A percentile compares a stretch with the other conserved stretches of the same genome.
Evolutionary conservation across 2,797 vertebrate species (phyloP).

Genomic region (Tragelaphus eurycerus): DNA sequence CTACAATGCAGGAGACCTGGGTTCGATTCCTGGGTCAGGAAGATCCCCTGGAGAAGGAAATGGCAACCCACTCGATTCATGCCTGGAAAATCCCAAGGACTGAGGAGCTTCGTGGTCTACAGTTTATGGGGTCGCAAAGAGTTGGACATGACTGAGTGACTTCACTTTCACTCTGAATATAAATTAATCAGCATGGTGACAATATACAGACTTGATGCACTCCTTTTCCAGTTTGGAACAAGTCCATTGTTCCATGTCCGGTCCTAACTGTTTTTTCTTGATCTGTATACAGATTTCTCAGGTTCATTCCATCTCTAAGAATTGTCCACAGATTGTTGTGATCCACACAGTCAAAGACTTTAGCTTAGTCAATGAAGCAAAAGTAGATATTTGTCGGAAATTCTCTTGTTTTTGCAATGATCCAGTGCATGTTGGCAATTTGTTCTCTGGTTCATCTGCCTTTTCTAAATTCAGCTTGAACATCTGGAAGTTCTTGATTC

Average conservation of each 20-base stretch:
- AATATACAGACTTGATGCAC: neutral
- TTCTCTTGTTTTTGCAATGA: neutral
- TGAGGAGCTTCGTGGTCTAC: too few species aligned
- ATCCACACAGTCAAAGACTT: neutral
- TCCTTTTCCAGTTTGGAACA: neutral
- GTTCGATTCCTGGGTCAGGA: too few species aligned
- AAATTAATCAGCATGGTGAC: neutral
- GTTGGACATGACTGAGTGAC: too few species aligned
- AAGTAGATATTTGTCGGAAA: neutral
- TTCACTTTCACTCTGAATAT: neutral
- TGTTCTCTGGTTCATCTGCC: neutral
- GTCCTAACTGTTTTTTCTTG: neutral
- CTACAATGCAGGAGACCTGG: too few species aligned
- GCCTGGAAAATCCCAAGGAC: too few species aligned
- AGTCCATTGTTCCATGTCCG: neutral
- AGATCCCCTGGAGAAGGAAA: too few species aligned
- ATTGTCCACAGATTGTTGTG: neutral
- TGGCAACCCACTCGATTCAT: too few species aligned
- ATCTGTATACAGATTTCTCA: neutral
- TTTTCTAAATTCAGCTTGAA: neutral
- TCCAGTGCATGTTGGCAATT: neutral
- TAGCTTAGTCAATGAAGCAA: neutral
- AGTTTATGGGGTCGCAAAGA: too few species aligned
- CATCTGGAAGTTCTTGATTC: neutral
- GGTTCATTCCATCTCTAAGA: neutral